These are phyloP conservation scores for Pyrrhosoma nymphula DNA, from an alignment of 2,888 invertebrate species.

Conservation along the genomic window DNA sequence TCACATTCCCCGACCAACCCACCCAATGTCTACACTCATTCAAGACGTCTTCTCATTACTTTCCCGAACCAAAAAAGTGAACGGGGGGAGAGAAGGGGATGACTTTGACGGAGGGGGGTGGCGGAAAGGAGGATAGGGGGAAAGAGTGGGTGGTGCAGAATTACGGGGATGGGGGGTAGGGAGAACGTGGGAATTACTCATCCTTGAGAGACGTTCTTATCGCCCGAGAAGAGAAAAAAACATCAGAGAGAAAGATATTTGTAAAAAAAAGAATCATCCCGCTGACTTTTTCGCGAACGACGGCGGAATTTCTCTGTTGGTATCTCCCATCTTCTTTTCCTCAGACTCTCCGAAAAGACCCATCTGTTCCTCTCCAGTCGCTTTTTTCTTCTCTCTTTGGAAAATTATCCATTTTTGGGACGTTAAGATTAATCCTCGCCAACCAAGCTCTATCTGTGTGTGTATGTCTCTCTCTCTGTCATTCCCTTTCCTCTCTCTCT, in stretches of 20 bases:
- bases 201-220: conserved; percentile 6
- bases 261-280: neutral
- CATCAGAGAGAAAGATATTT: neutral
- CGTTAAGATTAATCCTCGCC: conserved; percentile 25
- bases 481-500: neutral
- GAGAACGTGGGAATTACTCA: neutral
- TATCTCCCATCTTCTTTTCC: neutral
- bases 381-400: neutral
- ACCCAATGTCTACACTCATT: neutral
- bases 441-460: neutral
- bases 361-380: neutral
- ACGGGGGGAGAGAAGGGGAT: neutral
- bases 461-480: neutral
- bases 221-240: neutral
- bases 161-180: neutral
- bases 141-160: neutral
- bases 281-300: neutral
- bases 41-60: conserved; percentile 31
- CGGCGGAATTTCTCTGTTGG: conserved; percentile 8
- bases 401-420: neutral
- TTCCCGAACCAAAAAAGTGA: neutral
- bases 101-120: neutral
- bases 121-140: neutral
- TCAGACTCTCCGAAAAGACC: neutral
- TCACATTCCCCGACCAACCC: neutral